Base-by-base conservation (phyloP, 1,140 invertebrate genomes). In the Lethrus apterus region DNA sequence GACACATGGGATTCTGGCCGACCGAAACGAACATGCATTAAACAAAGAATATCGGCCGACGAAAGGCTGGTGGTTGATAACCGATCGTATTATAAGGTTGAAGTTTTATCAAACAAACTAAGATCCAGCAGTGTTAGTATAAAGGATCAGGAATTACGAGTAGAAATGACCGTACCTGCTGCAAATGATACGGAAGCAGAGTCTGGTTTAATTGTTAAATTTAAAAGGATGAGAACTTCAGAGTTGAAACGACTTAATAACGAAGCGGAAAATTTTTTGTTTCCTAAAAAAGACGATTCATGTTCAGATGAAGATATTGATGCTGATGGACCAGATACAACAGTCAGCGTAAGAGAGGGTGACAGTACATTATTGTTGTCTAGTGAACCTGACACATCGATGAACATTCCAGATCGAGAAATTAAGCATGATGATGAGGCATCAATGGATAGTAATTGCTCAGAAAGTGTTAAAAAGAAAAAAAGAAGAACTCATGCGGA, bases 241-340 rank as follows among this genome's bases (percentile, higher is more conserved):
- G 84, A 88, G 64, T 55, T 89, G 13, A 79, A 79, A 0, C 70
- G 83, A 13, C 59, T 89, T 1, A 88, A 84, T 46, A 81, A 86
- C 47, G 85, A 89, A 62, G 86, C 85, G 0, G 84, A 87, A 54
- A 86, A 82, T 36, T 89, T 88, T 60, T 83, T 89, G 78, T 89
- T 89, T 61, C 78, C 82, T 0, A 78, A 76, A 48, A 73, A 78
- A 20, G 75, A 78, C 15, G 76, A 79, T 9, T 72, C 72, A 0
- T 35, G 44, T 32, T 46, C 44, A 18, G 56, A 58, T 21, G 63
- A 66, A 26, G 70, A 70, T 31, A 57, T 67, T 1, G 73, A 70
- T 24, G 66, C 73, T 4, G 63, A 58, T 4, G 0, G 49, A 35
- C 7, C 31, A 42, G 17, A 66, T 42, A 53, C 50, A 4, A 50